These are phyloP conservation scores for Arizona elegans DNA, from an alignment of 2,113 vertebrate species.

Conservation along the genomic window DNA sequence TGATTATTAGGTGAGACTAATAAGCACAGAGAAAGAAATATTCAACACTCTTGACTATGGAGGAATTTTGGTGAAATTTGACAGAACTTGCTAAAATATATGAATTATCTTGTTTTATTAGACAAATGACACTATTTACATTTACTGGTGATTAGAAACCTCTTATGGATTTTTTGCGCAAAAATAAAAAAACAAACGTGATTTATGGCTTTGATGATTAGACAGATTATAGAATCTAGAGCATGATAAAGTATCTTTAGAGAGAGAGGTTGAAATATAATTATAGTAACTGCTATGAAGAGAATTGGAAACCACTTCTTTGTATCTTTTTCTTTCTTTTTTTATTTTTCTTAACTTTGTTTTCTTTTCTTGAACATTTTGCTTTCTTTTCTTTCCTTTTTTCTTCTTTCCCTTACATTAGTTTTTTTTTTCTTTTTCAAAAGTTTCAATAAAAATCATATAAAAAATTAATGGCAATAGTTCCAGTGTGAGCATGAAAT, in stretches of 20 bases:
- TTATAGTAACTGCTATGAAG: not conserved
- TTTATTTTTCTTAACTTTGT: not conserved
- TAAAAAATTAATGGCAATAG: not conserved
- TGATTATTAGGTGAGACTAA: not conserved
- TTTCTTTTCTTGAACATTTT: not conserved
- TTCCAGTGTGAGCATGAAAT: not conserved
- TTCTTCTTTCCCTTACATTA: not conserved
- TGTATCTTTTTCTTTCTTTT: not conserved
- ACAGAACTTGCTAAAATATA: not conserved
- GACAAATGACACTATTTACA: not conserved
- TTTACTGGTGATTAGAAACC: not conserved
- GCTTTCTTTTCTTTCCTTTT: not conserved
- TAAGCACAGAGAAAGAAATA: not conserved
- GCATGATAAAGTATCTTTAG: not conserved
- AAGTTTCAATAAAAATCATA: not conserved
- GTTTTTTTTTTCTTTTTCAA: not conserved
- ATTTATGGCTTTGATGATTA: not conserved
- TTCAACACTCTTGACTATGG: not conserved
- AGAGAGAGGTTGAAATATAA: not conserved
- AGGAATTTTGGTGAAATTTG: not conserved
- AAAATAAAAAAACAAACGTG: not conserved
- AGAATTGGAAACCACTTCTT: not conserved
- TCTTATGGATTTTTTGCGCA: not conserved
- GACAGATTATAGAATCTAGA: not conserved
- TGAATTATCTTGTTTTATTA: not conserved